phyloP scores from a whole-genome alignment of 1,140 invertebrate genomes.

The Drosophila kurseongensis region DNA sequence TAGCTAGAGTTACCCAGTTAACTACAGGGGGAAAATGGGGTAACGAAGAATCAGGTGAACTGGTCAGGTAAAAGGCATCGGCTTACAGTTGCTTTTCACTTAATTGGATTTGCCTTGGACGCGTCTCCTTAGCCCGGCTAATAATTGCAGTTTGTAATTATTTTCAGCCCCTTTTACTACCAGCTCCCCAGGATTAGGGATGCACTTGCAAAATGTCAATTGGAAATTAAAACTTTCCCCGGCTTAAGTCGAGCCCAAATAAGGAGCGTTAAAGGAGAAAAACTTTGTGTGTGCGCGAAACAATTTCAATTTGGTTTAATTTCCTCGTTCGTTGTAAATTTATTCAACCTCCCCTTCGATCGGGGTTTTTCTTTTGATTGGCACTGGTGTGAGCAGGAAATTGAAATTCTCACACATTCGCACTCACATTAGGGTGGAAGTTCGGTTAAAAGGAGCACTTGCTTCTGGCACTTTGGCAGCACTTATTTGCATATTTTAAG shows the following conservation, averaged over 20 bases:
- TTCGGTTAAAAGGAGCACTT: constrained; percentile 8
- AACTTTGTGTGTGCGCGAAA: constrained; percentile 47
- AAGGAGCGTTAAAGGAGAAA: constrained; percentile 13
- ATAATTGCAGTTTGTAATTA: constrained; percentile 83
- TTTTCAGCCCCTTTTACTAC: constrained; percentile 33
- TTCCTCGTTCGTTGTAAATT: constrained; percentile 58
- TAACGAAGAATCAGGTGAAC: constrained; percentile 5
- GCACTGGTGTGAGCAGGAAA: constrained; percentile 66
- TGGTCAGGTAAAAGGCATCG: constrained; percentile 53
- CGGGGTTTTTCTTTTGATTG: constrained; percentile 79
- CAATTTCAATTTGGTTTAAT: constrained; percentile 82
- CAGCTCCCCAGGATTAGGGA: constrained; percentile 7
- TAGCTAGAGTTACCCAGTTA: constrained; percentile 45
- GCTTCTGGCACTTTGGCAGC: constrained; percentile 40
- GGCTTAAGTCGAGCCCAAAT: constrained; percentile 14
- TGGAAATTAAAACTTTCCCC: constrained; percentile 41
- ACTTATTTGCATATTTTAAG: constrained; percentile 80
- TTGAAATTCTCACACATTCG: constrained; percentile 74
- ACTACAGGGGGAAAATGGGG: constrained; percentile 10
- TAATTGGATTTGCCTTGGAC: constrained; percentile 77
- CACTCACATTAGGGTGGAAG: constrained; percentile 37
- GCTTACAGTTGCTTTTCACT: constrained; percentile 82
- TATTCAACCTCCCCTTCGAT: constrained; percentile 63
- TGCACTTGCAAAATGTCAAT: constrained; percentile 57
- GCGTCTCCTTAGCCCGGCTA: constrained; percentile 52